Percentiles rank a stretch among this genome's conserved stretches.
These are phyloP conservation scores for Idris sp. DNA, from an alignment of 1,140 invertebrate species.

Conservation along the genomic window DNA sequence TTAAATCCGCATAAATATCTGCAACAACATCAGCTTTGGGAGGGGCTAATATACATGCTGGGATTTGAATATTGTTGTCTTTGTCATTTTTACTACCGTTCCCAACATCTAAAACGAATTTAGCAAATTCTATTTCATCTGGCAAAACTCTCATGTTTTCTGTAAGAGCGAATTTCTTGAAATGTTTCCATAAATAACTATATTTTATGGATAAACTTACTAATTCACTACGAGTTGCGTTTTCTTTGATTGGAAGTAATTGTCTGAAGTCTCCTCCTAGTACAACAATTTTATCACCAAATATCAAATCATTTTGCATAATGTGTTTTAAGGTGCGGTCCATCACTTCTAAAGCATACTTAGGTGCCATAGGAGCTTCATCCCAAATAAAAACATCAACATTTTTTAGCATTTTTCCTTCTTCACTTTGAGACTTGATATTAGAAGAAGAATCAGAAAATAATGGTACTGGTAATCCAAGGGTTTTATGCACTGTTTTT, in stretches of 20 bases:
- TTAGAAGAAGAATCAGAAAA: slow-evolving; percentile 3
- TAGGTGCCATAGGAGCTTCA: no score
- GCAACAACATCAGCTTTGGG: slow-evolving; percentile 5
- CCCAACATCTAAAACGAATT: slow-evolving; percentile 26
- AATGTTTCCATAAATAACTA: no score
- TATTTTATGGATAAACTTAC: no score
- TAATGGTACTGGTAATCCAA: no score
- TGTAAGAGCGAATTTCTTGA: slow-evolving; percentile 7
- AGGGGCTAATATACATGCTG: background rate
- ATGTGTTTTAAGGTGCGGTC: slow-evolving; percentile 42
- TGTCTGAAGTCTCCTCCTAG: no score
- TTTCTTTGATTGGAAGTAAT: no score
- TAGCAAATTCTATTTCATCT: slow-evolving; percentile 28
- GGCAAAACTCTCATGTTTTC: slow-evolving; percentile 20
- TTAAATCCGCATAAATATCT: slow-evolving; percentile 3
- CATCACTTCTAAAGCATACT: slow-evolving; percentile 17
- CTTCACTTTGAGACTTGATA: background rate
- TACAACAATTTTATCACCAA: no score
- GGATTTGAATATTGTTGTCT: no score
- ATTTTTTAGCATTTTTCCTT: background rate
- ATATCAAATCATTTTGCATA: no score
- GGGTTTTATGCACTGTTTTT: no score
- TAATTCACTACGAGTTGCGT: no score
- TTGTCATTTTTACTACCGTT: background rate
- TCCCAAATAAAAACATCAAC: no score